Evolutionary conservation across 1,140 invertebrate genomes (phyloP), one percentile per base, ranked within the genome.

Genomic region (Tetranychus cinnabarinus): DNA sequence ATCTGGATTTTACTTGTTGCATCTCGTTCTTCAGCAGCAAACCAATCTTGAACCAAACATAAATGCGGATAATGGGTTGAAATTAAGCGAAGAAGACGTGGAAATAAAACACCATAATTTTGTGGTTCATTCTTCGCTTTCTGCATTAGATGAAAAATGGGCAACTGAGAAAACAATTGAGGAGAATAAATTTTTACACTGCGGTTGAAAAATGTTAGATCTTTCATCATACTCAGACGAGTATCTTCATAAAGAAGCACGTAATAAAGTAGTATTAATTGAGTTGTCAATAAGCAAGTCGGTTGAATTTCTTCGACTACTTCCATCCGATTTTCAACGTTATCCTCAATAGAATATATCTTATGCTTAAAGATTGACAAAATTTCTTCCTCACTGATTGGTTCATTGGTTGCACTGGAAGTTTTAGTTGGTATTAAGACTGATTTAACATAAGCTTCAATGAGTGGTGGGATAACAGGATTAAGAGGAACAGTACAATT

Each of bases 371-470:
- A 96, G 0, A 95, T 83, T 63, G 77, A 77, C 55, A 86, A 71
- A 33, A 96, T 89, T 74, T 97, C 89, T 59, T 84, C 80, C 70
- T 95, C 88, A 2, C 81, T 83, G 52, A 96, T 85, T 0, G 90
- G 89, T 70, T 92, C 83, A 69, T 96, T 95, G 3, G 84, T 85
- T 61, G 85, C 81, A 7, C 69, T 69, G 37, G 67, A 63, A 23
- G 66, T 65, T 2, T 65, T 63, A 42, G 68, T 69, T 1, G 85
- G 82, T 42, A 88, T 77, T 31, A 96, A 76, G 60, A 96, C 85
- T 2, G 89, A 93, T 71, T 88, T 90, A 0, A 96, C 88, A 68
- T 91, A 97, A 0, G 90, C 88, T 75, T 96, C 90, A 0, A 97
- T 84, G 7, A 97, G 72, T n/a, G 84, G 82, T 1, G 89, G 89